Percentiles rank a stretch among this genome's conserved stretches.
These are phyloP conservation scores for Xanthorhoe designata DNA, from an alignment of 2,888 invertebrate genomes.

Conservation along the genomic window DNA sequence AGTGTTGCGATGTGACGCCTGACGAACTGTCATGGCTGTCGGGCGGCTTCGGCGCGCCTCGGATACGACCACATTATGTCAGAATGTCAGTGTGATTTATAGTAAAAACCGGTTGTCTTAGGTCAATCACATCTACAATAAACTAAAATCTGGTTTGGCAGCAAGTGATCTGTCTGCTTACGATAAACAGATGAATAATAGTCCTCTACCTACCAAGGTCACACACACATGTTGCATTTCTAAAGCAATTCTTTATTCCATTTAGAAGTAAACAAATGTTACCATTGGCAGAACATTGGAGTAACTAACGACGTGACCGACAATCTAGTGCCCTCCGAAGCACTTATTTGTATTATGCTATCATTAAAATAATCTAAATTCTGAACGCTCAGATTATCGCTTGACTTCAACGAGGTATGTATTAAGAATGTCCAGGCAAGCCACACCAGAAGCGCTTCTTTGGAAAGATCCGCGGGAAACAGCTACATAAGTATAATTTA, in stretches of 20 bases:
- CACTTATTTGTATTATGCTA: too few relatives aligned
- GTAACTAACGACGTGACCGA: too few relatives aligned
- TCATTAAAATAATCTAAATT: too few relatives aligned
- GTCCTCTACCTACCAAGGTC: conserved; percentile 11
- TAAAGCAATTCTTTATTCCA: neutral
- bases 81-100: conserved; percentile 75
- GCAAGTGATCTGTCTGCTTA: conserved; percentile 51
- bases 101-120: conserved; percentile 67
- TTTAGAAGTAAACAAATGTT: neutral
- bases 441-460: too few relatives aligned
- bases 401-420: too few relatives aligned
- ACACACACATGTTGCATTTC: conserved; percentile 12
- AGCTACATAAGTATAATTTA: neutral
- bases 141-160: conserved; percentile 51
- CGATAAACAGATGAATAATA: conserved; percentile 36
- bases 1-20: conserved; percentile 77
- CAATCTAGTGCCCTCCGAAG: too few relatives aligned
- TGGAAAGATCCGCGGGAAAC: too few relatives aligned
- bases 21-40: conserved; percentile 79
- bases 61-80: conserved; percentile 67
- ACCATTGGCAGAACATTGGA: too few relatives aligned
- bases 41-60: conserved; percentile 64
- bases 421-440: too few relatives aligned
- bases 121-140: conserved; percentile 70
- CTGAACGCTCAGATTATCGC: too few relatives aligned